Conservation (phyloP, 2,888 invertebrate species). For the Ypsolopha sequella region DNA sequence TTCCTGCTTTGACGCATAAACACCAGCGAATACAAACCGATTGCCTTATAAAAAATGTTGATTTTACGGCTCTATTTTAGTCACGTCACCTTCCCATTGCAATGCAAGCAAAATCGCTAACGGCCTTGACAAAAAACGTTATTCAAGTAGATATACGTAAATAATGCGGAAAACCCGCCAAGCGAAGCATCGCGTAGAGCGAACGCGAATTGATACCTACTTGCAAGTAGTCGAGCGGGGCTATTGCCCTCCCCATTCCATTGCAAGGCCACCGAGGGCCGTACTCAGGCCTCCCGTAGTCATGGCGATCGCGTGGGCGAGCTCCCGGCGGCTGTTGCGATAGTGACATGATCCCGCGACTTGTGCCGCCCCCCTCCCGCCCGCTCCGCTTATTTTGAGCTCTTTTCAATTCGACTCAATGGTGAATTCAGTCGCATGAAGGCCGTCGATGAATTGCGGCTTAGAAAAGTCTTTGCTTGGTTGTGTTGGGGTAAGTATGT, state of each 20-base stretch:
- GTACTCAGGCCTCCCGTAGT: conserved; percentile 44
- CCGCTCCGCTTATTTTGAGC: conserved; percentile 42
- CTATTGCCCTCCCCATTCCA: conserved; percentile 70
- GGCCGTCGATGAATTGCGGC: conserved; percentile 20
- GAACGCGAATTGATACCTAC: conserved; percentile 55
- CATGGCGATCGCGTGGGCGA: conserved; percentile 54
- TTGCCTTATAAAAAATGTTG: conserved; percentile 15
- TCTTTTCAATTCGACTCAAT: conserved; percentile 63
- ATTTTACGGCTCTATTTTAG: conserved; percentile 12
- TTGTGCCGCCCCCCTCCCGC: conserved; percentile 18
- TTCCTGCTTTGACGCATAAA: no score
- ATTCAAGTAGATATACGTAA: conserved; percentile 1
- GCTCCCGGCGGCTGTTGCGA: conserved; percentile 51
- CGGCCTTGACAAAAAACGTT: conserved; percentile 37
- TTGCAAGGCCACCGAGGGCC: conserved; percentile 71
- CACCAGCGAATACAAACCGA: no score
- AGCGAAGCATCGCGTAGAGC: conserved; percentile 35
- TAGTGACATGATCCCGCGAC: conserved; percentile 42
- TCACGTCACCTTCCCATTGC: conserved; percentile 29
- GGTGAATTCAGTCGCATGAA: conserved; percentile 41
- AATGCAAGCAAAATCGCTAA: conserved; percentile 34
- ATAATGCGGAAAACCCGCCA: conserved; percentile 34
- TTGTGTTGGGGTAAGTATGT: no score
- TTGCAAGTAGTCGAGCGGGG: conserved; percentile 47
- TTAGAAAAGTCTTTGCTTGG: no score